These are phyloP conservation scores for Melanaphis sacchari DNA, from an alignment of 1,140 invertebrate species.

Conservation along the genomic window DNA sequence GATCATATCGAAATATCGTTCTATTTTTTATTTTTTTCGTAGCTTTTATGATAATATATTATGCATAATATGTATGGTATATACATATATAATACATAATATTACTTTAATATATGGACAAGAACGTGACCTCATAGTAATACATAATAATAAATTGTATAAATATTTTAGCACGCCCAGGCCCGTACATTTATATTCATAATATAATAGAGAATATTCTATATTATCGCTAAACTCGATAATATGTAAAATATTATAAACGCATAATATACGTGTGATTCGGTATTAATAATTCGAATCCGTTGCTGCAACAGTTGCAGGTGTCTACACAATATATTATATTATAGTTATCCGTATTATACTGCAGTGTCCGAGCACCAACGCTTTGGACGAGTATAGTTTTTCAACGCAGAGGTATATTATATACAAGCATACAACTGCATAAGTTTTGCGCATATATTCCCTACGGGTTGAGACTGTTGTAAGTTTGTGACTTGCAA, in stretches of 20 bases:
- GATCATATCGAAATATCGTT: constrained; percentile 14
- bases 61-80: not conserved
- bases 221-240: not conserved
- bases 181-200: not conserved
- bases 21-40: not conserved
- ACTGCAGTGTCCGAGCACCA: not conserved
- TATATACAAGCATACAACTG: not conserved
- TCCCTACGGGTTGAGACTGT: too few species aligned
- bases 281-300: constrained; percentile 1
- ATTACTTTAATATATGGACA: not conserved
- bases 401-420: not conserved
- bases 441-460: not conserved
- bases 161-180: not conserved
- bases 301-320: not conserved
- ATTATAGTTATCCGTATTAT: not conserved
- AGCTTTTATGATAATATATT: not conserved
- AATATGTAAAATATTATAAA: not conserved
- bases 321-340: not conserved
- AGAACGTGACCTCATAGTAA: constrained; percentile 22
- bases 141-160: not conserved
- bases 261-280: not conserved
- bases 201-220: not conserved
- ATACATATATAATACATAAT: not conserved
- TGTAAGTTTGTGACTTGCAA: not conserved
- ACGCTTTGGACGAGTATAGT: not conserved